Percentiles rank a stretch among this genome's conserved stretches.
Evolutionary conservation across 2,888 invertebrate genomes (phyloP).

Genomic region (Tachina fera): DNA sequence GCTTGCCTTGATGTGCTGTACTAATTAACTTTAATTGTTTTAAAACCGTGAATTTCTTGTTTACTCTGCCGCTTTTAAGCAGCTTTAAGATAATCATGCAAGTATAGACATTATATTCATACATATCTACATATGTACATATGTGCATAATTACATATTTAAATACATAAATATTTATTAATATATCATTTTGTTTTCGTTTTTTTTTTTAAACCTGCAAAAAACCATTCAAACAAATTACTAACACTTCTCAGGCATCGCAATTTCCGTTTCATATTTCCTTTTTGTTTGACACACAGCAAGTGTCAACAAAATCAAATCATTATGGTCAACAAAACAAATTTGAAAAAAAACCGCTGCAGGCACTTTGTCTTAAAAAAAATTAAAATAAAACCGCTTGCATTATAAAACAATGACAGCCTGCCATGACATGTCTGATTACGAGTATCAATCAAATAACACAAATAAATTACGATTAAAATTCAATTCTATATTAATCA

Average conservation of each 20-base stretch:
- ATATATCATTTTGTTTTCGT: slow-evolving; percentile 6
- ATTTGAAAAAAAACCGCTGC: slow-evolving; percentile 23
- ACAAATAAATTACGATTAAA: slow-evolving; percentile 64
- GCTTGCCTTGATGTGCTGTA: slow-evolving; percentile 9
- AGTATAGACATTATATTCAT: not conserved
- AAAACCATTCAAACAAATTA: slow-evolving; percentile 37
- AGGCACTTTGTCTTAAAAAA: not conserved
- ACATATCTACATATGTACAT: not conserved
- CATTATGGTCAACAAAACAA: slow-evolving; percentile 56
- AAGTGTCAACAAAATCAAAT: slow-evolving; percentile 64
- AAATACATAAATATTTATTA: not conserved
- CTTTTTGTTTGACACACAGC: slow-evolving; percentile 2
- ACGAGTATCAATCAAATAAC: slow-evolving; percentile 61
- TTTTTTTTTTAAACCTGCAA: slow-evolving; percentile 3
- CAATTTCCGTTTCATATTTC: slow-evolving; percentile 35
- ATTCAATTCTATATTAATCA: slow-evolving; percentile 54
- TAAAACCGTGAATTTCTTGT: slow-evolving; percentile 29
- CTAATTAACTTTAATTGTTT: slow-evolving; percentile 64
- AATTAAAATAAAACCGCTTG: not conserved
- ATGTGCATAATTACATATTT: too few relatives aligned
- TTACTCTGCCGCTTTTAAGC: slow-evolving; percentile 13
- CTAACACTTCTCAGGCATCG: slow-evolving; percentile 40
- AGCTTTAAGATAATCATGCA: slow-evolving; percentile 30
- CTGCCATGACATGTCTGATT: slow-evolving; percentile 27
- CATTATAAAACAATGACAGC: not conserved